A percentile compares a stretch with the other conserved stretches of the same genome.
Evolutionary conservation across 2,888 invertebrate genomes (phyloP).

Genomic region (Prosopocoilus inquinatus): DNA sequence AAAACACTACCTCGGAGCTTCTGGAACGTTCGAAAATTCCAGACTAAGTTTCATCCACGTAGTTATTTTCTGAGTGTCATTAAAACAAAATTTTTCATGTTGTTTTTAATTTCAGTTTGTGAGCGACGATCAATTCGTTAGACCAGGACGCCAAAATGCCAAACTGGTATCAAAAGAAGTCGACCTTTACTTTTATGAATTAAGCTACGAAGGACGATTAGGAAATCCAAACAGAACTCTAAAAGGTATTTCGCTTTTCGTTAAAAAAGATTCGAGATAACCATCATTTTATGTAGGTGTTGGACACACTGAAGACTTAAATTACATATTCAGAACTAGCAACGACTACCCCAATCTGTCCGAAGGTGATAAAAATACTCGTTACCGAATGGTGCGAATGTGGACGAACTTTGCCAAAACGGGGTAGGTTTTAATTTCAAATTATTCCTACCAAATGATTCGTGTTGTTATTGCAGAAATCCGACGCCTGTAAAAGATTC

Average conservation of each 20-base stretch:
- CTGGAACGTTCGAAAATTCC: too few relatives aligned
- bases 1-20: too few relatives aligned
- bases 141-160: slow-evolving; percentile 22
- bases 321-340: slow-evolving; percentile 39
- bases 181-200: slow-evolving; percentile 26
- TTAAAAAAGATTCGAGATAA: too few relatives aligned
- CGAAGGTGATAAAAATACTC: slow-evolving; percentile 43
- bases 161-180: slow-evolving; percentile 14
- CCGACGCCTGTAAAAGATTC: slow-evolving; percentile 26
- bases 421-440: slow-evolving; percentile 18
- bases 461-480: slow-evolving; percentile 25
- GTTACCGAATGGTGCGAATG: slow-evolving; percentile 29
- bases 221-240: slow-evolving; percentile 7
- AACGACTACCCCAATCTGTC: slow-evolving; percentile 10
- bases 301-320: slow-evolving; percentile 29
- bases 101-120: too few relatives aligned
- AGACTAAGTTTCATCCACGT: not conserved
- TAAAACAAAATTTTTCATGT: too few relatives aligned
- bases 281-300: slow-evolving; percentile 16
- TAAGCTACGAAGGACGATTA: slow-evolving; percentile 25
- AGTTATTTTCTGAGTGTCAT: slow-evolving; percentile 6
- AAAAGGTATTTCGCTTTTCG: too few relatives aligned
- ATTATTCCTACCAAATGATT: not conserved
- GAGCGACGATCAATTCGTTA: slow-evolving; percentile 14
- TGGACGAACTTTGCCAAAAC: slow-evolving; percentile 32